A percentile compares a stretch with the other conserved stretches of the same genome.
phyloP scores from a whole-genome alignment of 1,140 invertebrate species.

The Gyrodactylus bullatarudis region DNA sequence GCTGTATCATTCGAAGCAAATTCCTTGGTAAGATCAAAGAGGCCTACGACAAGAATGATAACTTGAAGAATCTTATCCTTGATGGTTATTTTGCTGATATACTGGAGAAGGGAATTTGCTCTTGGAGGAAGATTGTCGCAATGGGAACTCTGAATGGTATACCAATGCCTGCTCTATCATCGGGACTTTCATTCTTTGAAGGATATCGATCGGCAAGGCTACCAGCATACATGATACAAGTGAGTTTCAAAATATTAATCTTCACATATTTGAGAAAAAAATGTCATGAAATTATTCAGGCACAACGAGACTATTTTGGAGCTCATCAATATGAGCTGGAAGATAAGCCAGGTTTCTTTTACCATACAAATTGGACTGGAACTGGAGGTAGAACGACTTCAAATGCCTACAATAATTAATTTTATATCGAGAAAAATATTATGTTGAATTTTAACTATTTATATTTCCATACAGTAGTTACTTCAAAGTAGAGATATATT shows the following conservation, averaged over 20 bases:
- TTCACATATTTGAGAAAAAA: background rate
- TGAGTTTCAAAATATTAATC: slow-evolving; percentile 16
- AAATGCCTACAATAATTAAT: slow-evolving; percentile 19
- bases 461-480: no score
- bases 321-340: slow-evolving; percentile 86
- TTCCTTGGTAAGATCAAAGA: slow-evolving; percentile 86
- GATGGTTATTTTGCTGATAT: slow-evolving; percentile 70
- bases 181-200: slow-evolving; percentile 82
- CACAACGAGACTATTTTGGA: slow-evolving; percentile 89
- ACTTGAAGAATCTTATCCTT: slow-evolving; percentile 53
- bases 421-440: background rate
- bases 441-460: no score
- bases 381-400: slow-evolving; percentile 32
- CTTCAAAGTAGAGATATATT: no score
- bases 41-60: slow-evolving; percentile 64
- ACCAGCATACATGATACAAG: slow-evolving; percentile 63
- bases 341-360: slow-evolving; percentile 44
- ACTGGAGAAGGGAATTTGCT: slow-evolving; percentile 35
- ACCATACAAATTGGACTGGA: slow-evolving; percentile 96
- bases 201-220: slow-evolving; percentile 45
- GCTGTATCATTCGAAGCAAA: slow-evolving; percentile 77
- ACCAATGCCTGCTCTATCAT: slow-evolving; percentile 55
- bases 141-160: slow-evolving; percentile 36
- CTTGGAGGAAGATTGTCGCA: slow-evolving; percentile 25
- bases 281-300: slow-evolving; percentile 25